phyloP scores from a whole-genome alignment of 2,797 vertebrate species.

The Ptychadena robeensis region DNA sequence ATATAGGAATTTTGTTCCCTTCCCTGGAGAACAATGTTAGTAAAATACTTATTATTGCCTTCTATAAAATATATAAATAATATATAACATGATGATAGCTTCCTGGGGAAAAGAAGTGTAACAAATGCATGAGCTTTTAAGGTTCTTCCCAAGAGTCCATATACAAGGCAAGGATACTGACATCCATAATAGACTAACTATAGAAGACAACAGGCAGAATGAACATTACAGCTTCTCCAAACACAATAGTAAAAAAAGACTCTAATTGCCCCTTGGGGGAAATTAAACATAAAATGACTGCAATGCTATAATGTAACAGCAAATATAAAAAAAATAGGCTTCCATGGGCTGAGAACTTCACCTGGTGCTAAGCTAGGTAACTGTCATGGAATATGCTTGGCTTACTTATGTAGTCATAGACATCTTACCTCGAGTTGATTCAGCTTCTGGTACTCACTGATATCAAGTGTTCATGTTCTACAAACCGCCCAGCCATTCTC shows the following conservation, averaged over 20 bases:
- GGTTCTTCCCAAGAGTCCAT: no score
- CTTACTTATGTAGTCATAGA: neutral
- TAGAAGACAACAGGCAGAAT: no score
- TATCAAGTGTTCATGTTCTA: neutral
- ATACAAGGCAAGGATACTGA: no score
- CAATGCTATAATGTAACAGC: neutral
- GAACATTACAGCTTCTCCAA: no score
- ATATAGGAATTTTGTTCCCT: no score
- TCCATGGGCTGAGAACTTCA: neutral
- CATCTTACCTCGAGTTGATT: neutral
- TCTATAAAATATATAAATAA: no score
- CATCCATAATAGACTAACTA: no score
- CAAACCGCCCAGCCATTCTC: neutral
- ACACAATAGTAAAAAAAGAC: neutral
- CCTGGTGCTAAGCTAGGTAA: neutral
- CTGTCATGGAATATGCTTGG: neutral
- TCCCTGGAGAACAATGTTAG: no score
- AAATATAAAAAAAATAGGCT: neutral
- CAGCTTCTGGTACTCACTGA: neutral
- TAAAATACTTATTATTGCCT: no score
- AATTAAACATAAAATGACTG: neutral
- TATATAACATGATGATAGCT: no score
- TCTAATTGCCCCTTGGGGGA: neutral
- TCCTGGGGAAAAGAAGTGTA: no score
- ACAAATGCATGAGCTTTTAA: no score